Base-by-base conservation (phyloP, 2,888 invertebrate genomes). In the Eupithecia pulchellata region DNA sequence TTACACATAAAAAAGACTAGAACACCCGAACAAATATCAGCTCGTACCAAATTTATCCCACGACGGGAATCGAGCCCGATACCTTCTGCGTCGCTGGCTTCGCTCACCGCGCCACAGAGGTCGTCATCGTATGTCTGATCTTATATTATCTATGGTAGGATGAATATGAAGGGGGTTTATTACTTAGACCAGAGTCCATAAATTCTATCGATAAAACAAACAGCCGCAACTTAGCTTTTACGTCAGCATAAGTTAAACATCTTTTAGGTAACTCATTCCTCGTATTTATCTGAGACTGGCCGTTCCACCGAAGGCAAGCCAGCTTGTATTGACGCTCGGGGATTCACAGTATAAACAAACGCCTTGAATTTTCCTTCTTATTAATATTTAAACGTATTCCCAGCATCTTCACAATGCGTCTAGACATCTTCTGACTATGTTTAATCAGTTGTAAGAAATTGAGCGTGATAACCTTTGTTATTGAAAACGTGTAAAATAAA, bases 291-390 rank as follows among this genome's bases (percentile, higher is more conserved):
- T 61, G 60, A 11, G 29, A 42, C 20, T 32, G 20, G 27, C 55
- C 13, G 14, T 55, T 6, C 25, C 27, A 64, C 25, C 58, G 63
- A 66, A 72, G 65, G 71, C 61, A 42, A 64, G 47, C 68, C 60
- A 64, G 58, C 68, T 68, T 58, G 14, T 62, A 20, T 68, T 76
- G 76, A 76, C 75, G 73, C 69, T 73, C 66, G 71, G 77, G 77
- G 75, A 74, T 74, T 76, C 64, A 75, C 77, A 67, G 62, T 25
- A 52, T 72, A 71, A 68, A 68, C 57, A 62, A 68, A 52, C 52
- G 25, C 52, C 25, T 72, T 68, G 68, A 58, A 55, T 58, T 72
- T 72, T 72, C 69, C 63, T 58, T 62, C 20, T 55, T 65, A 67
- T 39, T 63, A 64, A 47, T 64, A 60, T 39, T 32, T 30, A 58